These are phyloP conservation scores for roundworm (Caenorhabditis elegans) DNA, from an alignment of 1,140 invertebrate genomes.

Conservation along the genomic window DNA sequence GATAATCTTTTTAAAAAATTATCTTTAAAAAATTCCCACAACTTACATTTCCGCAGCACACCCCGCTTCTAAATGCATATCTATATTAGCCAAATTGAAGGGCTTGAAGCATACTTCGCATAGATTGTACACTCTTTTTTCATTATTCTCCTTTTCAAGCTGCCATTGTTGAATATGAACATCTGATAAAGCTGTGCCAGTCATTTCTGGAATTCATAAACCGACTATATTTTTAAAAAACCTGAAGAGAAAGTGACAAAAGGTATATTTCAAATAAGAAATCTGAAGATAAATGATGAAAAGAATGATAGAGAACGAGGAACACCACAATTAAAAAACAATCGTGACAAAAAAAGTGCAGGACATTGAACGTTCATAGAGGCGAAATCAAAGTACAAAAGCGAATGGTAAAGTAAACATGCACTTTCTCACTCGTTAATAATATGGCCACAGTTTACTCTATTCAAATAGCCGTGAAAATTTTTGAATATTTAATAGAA, in stretches of 20 bases:
- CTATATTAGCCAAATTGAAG: not conserved
- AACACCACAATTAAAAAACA: not conserved
- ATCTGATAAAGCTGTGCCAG: not conserved
- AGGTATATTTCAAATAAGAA: too few species aligned
- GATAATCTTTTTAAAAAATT: too few species aligned
- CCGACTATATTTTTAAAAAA: too few species aligned
- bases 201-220: too few species aligned
- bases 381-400: not conserved
- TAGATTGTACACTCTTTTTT: not conserved
- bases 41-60: not conserved
- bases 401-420: not conserved
- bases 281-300: not conserved
- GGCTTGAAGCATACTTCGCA: conserved; percentile 9
- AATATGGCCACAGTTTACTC: too few species aligned
- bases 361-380: not conserved
- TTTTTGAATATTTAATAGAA: too few species aligned
- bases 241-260: too few species aligned
- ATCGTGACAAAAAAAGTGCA: not conserved
- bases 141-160: not conserved
- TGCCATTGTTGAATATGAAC: not conserved
- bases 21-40: too few species aligned
- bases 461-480: too few species aligned
- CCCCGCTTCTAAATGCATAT: not conserved
- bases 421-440: not conserved
- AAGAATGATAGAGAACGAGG: not conserved